phyloP scores from a whole-genome alignment of 2,113 vertebrate genomes.

The Corydoras maculifer region DNA sequence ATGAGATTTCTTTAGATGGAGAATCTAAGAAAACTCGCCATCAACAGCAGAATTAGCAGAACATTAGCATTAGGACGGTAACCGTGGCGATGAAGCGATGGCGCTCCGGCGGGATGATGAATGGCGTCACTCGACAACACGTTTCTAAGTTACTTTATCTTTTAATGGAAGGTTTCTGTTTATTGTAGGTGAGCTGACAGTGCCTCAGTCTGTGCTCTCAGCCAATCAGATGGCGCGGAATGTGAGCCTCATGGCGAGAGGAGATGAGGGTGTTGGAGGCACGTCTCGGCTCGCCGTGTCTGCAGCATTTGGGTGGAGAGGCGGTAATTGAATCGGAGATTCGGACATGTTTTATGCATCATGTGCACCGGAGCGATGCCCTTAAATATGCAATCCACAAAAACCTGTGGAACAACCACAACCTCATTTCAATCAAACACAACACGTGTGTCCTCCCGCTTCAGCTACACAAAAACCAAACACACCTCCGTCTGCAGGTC shows the following conservation, averaged over 20 bases:
- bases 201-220: not conserved
- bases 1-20: no score
- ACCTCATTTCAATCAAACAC: not conserved
- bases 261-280: not conserved
- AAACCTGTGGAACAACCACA: conserved; percentile 6
- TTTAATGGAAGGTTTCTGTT: not conserved
- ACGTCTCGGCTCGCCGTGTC: conserved; percentile 2
- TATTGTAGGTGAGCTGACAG: not conserved
- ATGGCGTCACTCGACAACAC: no score
- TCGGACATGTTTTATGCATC: conserved; percentile 40
- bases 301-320: conserved; percentile 17
- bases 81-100: no score
- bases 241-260: not conserved
- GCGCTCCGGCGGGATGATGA: no score
- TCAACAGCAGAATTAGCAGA: no score
- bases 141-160: no score
- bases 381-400: conserved; percentile 25
- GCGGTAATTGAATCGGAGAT: conserved; percentile 35
- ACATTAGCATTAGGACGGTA: no score
- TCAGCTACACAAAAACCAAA: no score
- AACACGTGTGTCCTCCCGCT: not conserved
- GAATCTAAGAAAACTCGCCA: no score
- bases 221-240: not conserved
- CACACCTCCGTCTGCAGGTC: no score
- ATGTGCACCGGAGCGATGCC: conserved; percentile 14